Base-by-base conservation (phyloP, 2,113 vertebrate genomes). In the Proteles cristata region DNA sequence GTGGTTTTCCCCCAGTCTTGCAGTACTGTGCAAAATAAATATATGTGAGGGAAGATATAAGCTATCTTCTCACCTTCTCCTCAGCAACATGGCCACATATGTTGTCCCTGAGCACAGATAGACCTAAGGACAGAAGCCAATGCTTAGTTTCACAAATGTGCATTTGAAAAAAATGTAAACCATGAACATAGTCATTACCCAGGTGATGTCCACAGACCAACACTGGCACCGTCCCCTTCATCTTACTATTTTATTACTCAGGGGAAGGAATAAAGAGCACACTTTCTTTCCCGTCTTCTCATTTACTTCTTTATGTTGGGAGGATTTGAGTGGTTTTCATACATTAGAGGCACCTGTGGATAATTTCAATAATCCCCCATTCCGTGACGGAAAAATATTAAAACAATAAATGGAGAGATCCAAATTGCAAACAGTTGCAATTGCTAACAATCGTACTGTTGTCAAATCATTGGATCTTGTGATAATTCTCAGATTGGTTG, bases 401-500 rank as follows among this genome's bases (percentile, higher is more conserved):
- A 93, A 96, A 79, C 63, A 88, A 35, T 81, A 83, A 93, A 93
- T 0, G 14, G 65, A 83, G 65, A 97, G 10, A 97, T 65, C 25
- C 39, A 87, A 95, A 69, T 91, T 63, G 65, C 53, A 48, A 87
- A 88, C 96, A 66, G 50, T 61, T 96, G 90, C 94, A 94, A 85
- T 53, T 86, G 96, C 93, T 81, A 82, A 90, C 88, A 96, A 94
- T 2, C 16, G 19, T 81, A 88, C 92, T 84, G 95, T 6, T 76
- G 33, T 98, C 96, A 94, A 98, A 92, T 93, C 95, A 39, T 79
- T 97, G 87, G 89, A 98, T 92, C 65, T 94, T 97, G 90, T 93
- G 97, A 98, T 96, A 89, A 87, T 77, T 97, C 84, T 96, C 88
- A 61, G 88, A n/a, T 76, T 65, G n/a, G 4, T 50, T 68, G 68